Evolutionary conservation across 2,888 invertebrate genomes (phyloP).

Genomic region (Amiota mariae): DNA sequence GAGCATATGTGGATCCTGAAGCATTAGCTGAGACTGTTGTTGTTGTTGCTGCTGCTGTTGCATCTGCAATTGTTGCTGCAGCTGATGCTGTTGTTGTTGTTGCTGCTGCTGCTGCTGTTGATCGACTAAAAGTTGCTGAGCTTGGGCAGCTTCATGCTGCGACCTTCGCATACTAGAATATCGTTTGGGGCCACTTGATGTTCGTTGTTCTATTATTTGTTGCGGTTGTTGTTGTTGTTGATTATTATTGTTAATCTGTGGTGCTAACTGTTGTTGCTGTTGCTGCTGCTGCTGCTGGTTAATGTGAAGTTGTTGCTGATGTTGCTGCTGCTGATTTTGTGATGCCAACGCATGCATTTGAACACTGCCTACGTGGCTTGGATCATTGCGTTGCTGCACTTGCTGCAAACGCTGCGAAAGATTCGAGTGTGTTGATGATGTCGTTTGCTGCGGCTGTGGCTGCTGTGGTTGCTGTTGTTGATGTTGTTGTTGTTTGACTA

Average conservation of each 20-base stretch:
- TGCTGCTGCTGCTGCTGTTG: slow-evolving; percentile 59
- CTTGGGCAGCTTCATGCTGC: slow-evolving; percentile 65
- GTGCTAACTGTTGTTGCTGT: slow-evolving; percentile 47
- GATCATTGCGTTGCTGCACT: slow-evolving; percentile 71
- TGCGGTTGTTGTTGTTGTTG: slow-evolving; percentile 46
- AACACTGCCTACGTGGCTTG: slow-evolving; percentile 72
- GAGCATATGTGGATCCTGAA: slow-evolving; percentile 65
- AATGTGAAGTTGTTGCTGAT: slow-evolving; percentile 49
- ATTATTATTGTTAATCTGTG: slow-evolving; percentile 37
- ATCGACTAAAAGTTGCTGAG: slow-evolving; percentile 53
- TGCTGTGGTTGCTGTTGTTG: slow-evolving; percentile 41
- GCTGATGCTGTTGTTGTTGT: slow-evolving; percentile 52
- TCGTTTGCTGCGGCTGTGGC: slow-evolving; percentile 42
- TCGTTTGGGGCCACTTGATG: slow-evolving; percentile 76
- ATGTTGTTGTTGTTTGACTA: slow-evolving; percentile 32
- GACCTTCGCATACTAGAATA: slow-evolving; percentile 79
- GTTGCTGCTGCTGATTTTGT: slow-evolving; percentile 62
- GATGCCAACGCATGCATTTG: slow-evolving; percentile 72
- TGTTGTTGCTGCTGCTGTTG: slow-evolving; percentile 55
- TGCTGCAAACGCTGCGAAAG: slow-evolving; percentile 70
- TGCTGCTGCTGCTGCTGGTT: slow-evolving; percentile 36
- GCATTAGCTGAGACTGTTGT: slow-evolving; percentile 62
- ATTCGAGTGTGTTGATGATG: slow-evolving; percentile 52
- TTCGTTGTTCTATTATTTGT: slow-evolving; percentile 50
- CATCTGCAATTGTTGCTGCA: slow-evolving; percentile 26